Evolutionary conservation across 2,113 vertebrate species (phyloP).

Genomic region (Megaceryle maxima): DNA sequence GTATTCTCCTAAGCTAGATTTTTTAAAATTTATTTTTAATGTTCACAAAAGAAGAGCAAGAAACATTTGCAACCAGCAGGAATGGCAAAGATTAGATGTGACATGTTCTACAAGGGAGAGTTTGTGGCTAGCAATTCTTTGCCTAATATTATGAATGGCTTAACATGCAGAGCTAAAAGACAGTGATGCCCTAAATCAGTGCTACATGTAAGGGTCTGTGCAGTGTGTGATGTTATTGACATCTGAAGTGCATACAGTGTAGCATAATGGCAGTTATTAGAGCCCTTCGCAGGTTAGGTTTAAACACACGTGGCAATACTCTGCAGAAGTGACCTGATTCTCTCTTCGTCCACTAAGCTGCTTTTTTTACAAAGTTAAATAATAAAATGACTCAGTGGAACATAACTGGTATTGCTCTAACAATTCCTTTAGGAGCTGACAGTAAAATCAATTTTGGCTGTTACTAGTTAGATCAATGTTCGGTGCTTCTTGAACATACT

Average conservation of each 20-base stretch:
- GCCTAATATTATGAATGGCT: neutral
- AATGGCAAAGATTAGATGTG: neutral
- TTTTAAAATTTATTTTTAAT: neutral
- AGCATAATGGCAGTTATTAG: neutral
- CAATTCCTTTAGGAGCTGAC: neutral
- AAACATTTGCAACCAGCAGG: neutral
- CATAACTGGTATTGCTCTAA: neutral
- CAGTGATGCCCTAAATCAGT: neutral
- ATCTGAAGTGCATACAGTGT: neutral
- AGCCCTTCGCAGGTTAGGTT: neutral
- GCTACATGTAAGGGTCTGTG: neutral
- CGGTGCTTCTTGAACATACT: neutral
- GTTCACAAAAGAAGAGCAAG: neutral
- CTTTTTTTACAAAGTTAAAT: neutral
- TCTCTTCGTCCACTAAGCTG: neutral
- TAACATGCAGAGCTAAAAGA: neutral
- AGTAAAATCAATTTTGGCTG: neutral
- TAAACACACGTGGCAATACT: neutral
- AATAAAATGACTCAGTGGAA: neutral
- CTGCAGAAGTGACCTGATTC: neutral
- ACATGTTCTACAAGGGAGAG: neutral
- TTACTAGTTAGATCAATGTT: neutral
- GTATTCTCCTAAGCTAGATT: neutral
- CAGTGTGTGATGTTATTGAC: neutral
- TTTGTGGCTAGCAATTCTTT: neutral